Base-by-base conservation (phyloP, 2,888 invertebrate species). In the Portevinia maculata region DNA sequence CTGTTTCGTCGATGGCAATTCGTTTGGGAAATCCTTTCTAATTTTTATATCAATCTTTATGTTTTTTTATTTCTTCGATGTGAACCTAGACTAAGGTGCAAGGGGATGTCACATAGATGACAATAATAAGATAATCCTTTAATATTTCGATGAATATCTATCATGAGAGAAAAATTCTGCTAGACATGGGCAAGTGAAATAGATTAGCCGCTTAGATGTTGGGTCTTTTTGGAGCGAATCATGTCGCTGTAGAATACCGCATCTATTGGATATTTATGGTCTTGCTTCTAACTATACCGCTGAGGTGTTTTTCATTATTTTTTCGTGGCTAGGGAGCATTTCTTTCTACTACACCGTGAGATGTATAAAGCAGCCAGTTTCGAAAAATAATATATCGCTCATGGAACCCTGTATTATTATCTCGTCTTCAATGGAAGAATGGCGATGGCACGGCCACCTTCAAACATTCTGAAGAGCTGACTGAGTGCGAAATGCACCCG, bases 401-500 rank as follows among this genome's bases (percentile, higher is more conserved):
- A 70, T 57, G 67, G 74, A 70, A 59, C 76, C 69, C 74, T 79
- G 69, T 84, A 84, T 85, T 79, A 85, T 84, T 79, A 78, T 71
- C 84, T 84, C 41, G 55, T 75, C 53, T 52, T 24, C 17, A 59
- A 57, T 64, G 67, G 24, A 53, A 60, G 67, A 37, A 83, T 76
- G 67, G 74, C 41, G 52, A 83, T 76, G 67, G 74, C 41, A 44
- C 48, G 24, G 76, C 83, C 83, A 83, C 71, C 83, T 83, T 83
- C 83, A 83, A 84, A 71, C 84, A 84, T 71, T 53, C 84, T 83
- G 81, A 84, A 85, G 85, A 85, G 84, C 85, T 86, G 87, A 86
- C 87, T 87, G 90, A 90, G 90, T 90, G 90, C 89, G 90, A 90
- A 90, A 90, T 90, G 90, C 90, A 90, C 90, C 89, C 90, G 89